A percentile compares a stretch with the other conserved stretches of the same genome.
These are phyloP conservation scores for mouse (Mus musculus) DNA, from an alignment of 2,113 vertebrate genomes.

Conservation along the genomic window DNA sequence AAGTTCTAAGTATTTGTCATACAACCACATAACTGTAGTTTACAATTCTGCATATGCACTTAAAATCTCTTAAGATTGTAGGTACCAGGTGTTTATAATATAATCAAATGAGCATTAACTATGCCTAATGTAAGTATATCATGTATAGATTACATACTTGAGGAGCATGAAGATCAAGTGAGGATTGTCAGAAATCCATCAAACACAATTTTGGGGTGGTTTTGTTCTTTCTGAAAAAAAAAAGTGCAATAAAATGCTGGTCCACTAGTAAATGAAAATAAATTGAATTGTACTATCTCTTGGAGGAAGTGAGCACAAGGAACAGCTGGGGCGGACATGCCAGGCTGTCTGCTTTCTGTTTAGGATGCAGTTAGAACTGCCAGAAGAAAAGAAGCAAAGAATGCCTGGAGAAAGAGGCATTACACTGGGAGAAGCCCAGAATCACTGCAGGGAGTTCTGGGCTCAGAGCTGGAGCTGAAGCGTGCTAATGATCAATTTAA, in stretches of 20 bases:
- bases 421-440: slow-evolving; percentile 51
- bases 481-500: slow-evolving; percentile 80
- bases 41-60: not conserved
- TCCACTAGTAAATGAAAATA: not conserved
- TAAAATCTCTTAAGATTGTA: not conserved
- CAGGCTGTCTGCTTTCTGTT: slow-evolving; percentile 56
- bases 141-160: not conserved
- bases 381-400: not conserved
- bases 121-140: not conserved
- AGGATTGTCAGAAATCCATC: not conserved
- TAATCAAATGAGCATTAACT: not conserved
- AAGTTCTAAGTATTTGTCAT: not conserved
- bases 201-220: not conserved
- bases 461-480: slow-evolving; percentile 66
- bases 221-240: not conserved
- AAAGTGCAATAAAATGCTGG: not conserved
- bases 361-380: slow-evolving; percentile 50
- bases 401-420: slow-evolving; percentile 62
- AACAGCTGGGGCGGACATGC: slow-evolving; percentile 52
- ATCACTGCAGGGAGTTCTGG: slow-evolving; percentile 68
- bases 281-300: not conserved
- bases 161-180: not conserved
- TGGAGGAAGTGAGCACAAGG: not conserved
- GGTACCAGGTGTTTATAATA: not conserved
- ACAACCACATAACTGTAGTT: not conserved